Base-by-base conservation (phyloP, 2,113 vertebrate genomes). In the Thunnus thynnus region DNA sequence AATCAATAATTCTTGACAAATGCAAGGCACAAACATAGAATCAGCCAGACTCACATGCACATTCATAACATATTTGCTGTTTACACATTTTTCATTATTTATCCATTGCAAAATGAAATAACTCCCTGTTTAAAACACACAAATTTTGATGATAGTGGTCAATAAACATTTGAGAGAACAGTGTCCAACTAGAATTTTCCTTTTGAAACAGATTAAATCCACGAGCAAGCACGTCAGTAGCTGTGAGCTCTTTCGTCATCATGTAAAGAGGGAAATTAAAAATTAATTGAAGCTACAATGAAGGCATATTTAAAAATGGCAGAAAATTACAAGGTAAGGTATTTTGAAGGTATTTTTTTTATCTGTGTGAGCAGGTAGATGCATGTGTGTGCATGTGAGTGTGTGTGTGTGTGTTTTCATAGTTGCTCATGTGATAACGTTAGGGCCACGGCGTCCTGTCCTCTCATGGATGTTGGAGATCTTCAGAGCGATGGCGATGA, bases 401-500 rank as follows among this genome's bases (percentile, higher is more conserved):
- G 54, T 41, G 66, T 64, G 30, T 20, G 46, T 36, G 54, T 41
- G 66, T 64, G 30, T 88, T 46, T 87, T 41, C n/a, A 52, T 69
- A 54, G 20, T 64, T 58, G 83, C 71, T 99, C 96, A 99, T 95
- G 97, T 99, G 95, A 99, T 99, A 89, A 99, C 95, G 0, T 96
- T 98, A 16, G 98, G 98, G 72, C 98, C 97, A 57, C 95, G 96
- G 61, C 97, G 96, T 79, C 97, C 97, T 0, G 97, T 99, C 89
- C 97, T 95, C 94, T 99, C 98, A 0, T 99, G 98, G 89, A 99
- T 97, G 94, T 96, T 96, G 75, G 98, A 99, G 92, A 99, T 97
- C 94, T 99, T 99, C 90, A 99, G 94, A 9, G 98, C 98, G 0
- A 99, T 98, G 89, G 98, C 98, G 65, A 99, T 99, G 51, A 99